Base-by-base conservation (phyloP, 2,797 vertebrate species). In the Kryptopterus vitreolus region DNA sequence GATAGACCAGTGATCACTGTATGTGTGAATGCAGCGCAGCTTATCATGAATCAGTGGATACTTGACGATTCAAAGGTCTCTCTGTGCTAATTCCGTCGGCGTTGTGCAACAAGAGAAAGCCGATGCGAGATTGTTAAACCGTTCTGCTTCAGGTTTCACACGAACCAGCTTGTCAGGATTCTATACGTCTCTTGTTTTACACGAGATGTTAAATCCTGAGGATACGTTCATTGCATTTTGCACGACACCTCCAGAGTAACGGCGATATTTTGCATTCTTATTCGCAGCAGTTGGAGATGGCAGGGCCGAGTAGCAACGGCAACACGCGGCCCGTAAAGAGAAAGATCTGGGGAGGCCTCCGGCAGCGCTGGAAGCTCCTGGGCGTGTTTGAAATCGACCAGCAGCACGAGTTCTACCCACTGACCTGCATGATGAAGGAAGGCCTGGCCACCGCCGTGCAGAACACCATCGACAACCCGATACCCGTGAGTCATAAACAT, bases 371-470 rank as follows among this genome's bases (percentile, higher is more conserved):
- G 92, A 93, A 93, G 46, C 91, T 95, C 29, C 83, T 96, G 33
- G 96, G 96, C 26, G 87, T 97, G 83, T 97, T 97, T 86, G 95
- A 96, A 91, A 95, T 97, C 3, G 91, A 94, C 66, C 87, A 90
- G 3, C 88, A 92, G n/a, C 96, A 98, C 0, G 93, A 96, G 84
- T 93, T 95, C 82, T 94, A 95, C 82, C 24, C 61, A 11, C 86
- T 96, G 73, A 95, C 93, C 1, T 93, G 93, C 76, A 94, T 95
- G 93, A 95, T 98, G 90, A 96, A 96, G 88, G 90, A 94, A 53
- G 96, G 96, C 9, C 87, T 98, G 70, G 89, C 89, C 48, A 90
- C 91, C 2, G 94, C 96, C 68, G 89, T 94, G 38, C 94, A 95
- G 81, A 91, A 86, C 77, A 90, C 90, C 77, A 87, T 89, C 1